Conservation (phyloP, 2,888 invertebrate species). For the Parelbella ahira region DNA sequence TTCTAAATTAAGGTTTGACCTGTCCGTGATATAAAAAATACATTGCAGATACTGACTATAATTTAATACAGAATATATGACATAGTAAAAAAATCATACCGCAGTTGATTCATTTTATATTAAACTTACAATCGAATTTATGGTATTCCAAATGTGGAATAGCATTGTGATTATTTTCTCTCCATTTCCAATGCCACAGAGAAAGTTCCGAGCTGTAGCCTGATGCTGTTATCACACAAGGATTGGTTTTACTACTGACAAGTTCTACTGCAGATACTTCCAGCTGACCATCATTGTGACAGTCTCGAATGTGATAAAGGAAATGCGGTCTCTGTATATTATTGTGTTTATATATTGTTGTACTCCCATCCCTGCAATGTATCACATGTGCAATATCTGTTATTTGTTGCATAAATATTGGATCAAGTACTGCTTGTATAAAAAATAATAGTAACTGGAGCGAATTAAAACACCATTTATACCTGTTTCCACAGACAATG, state of each 20-base stretch:
- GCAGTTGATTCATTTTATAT: too few species aligned
- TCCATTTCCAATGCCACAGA: slow-evolving; percentile 36
- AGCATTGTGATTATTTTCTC: slow-evolving; percentile 18
- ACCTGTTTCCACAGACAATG: slow-evolving; percentile 71
- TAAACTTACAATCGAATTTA: slow-evolving; percentile 14
- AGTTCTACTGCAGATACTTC: slow-evolving; percentile 66
- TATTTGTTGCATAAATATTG: too few species aligned
- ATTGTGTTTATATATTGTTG: slow-evolving; percentile 42
- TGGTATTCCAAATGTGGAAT: neutral
- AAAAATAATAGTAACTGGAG: too few species aligned
- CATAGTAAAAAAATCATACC: too few species aligned
- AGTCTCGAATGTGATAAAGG: slow-evolving; percentile 49
- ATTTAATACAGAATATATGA: too few species aligned
- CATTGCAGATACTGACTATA: too few species aligned
- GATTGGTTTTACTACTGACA: slow-evolving; percentile 34
- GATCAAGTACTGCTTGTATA: too few species aligned
- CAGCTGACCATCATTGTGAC: slow-evolving; percentile 50
- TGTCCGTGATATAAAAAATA: too few species aligned
- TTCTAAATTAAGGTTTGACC: too few species aligned
- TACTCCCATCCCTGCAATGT: slow-evolving; percentile 57
- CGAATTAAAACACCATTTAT: too few species aligned
- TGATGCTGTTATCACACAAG: slow-evolving; percentile 48
- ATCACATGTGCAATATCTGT: too few species aligned
- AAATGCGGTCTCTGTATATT: slow-evolving; percentile 43
- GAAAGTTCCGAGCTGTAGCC: slow-evolving; percentile 40